These are phyloP conservation scores for Drepana falcataria DNA, from an alignment of 2,888 invertebrate genomes.

Conservation along the genomic window DNA sequence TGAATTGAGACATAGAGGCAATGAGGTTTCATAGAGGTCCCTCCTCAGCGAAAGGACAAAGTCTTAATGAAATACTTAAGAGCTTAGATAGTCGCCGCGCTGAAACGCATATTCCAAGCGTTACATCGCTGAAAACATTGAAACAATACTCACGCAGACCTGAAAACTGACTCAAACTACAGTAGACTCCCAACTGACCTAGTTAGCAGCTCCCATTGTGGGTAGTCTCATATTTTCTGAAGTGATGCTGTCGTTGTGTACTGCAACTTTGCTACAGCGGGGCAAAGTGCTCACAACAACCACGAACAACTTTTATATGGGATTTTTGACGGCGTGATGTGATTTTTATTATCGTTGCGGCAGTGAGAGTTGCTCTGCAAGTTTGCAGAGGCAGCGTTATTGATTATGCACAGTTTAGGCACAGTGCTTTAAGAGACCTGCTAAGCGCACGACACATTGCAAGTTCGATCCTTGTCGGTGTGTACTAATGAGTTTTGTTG, in stretches of 20 bases:
- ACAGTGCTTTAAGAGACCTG: too few species aligned
- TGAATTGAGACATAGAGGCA: too few species aligned
- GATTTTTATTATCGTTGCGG: not conserved
- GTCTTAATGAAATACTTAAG: too few species aligned
- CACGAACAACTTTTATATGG: not conserved
- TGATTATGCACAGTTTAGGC: too few species aligned
- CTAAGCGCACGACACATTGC: too few species aligned
- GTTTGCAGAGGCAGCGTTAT: too few species aligned
- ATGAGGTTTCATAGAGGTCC: too few species aligned
- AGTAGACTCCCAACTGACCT: constrained; percentile 25
- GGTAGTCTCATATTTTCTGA: constrained; percentile 36
- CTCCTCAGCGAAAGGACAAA: too few species aligned
- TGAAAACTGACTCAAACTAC: not conserved
- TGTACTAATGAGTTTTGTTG: too few species aligned
- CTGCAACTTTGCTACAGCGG: not conserved
- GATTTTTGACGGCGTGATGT: not conserved
- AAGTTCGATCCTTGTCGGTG: too few species aligned
- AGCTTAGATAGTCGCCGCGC: too few species aligned
- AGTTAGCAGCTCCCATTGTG: constrained; percentile 26
- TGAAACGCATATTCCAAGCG: not conserved
- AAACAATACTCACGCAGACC: not conserved
- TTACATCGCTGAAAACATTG: not conserved
- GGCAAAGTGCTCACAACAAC: not conserved
- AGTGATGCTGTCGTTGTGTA: constrained; percentile 23
- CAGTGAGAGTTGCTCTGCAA: too few species aligned